Evolutionary conservation across 2,113 vertebrate species (phyloP), one percentile per base, ranked within the genome.

Genomic region (Scalopus aquaticus): DNA sequence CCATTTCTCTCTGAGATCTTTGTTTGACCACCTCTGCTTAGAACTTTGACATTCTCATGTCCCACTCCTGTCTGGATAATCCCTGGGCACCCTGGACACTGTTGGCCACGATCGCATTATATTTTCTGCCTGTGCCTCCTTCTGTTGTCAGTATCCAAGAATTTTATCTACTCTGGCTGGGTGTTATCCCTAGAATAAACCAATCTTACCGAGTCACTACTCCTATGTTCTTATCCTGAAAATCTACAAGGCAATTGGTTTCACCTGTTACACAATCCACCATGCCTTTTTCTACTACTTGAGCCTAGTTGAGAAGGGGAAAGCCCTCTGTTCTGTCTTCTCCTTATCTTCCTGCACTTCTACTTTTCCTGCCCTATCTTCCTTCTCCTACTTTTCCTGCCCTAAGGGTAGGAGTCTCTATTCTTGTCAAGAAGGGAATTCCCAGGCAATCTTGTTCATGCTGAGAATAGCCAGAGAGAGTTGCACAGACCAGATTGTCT

Each of bases 311-410:
- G 49, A 73, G 60, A 87, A 79, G 32, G 28, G 12, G 32, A 64
- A 91, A 82, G 37, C 9, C 17, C 2, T 94, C 24, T 85, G 4
- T 30, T 85, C 79, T 46, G 32, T 78, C 49, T 69, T 78, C 20
- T 95, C 65, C 76, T 81, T 70, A 90, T n/a, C n/a, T n/a, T n/a
- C n/a, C n/a, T n/a, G n/a, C n/a, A n/a, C n/a, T n/a, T n/a, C 24
- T 86, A 44, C 32, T 92, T 80, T 81, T 92, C 60, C 77, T n/a
- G 37, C 67, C 60, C 70, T 88, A 79, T n/a, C n/a, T n/a, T n/a
- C n/a, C n/a, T n/a, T n/a, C n/a, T n/a, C n/a, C 24, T 86, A 44
- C 32, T 92, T 80, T 81, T 92, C 60, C 77, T n/a, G 37, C 67
- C 60, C 70, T 88, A 79, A 67, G 39, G 65, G 35, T 54, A 90